Evolutionary conservation across 64 coral and sea anemone genomes (phyloP).

Genomic region (Actinia tenebrosa): DNA sequence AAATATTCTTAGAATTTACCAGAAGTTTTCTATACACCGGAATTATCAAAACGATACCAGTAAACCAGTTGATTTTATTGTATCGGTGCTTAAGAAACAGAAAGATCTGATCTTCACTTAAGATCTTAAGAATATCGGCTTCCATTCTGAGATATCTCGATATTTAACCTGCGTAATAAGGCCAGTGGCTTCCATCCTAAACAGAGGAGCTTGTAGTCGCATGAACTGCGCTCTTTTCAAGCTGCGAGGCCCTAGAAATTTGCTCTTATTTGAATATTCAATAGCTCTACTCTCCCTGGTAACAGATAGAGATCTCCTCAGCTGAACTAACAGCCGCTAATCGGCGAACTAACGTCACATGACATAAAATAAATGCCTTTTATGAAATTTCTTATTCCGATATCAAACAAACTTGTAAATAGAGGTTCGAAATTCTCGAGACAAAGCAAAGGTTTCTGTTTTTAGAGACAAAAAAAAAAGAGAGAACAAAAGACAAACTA

Average conservation of each 20-base stretch:
- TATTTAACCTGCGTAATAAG: not conserved
- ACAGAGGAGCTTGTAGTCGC: not conserved
- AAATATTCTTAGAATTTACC: not conserved
- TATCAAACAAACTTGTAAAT: not conserved
- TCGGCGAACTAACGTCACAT: slow-evolving; percentile 14
- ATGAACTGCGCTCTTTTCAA: not conserved
- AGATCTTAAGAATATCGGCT: slow-evolving; percentile 11
- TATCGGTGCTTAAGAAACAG: not conserved
- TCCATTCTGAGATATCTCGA: not conserved
- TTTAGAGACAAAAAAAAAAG: not conserved
- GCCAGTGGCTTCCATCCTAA: not conserved
- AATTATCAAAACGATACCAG: slow-evolving; percentile 15
- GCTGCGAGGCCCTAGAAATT: slow-evolving; percentile 7
- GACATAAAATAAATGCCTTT: slow-evolving; percentile 15
- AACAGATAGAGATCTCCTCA: slow-evolving; percentile 22
- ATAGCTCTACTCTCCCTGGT: not conserved
- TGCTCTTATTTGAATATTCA: slow-evolving; percentile 17
- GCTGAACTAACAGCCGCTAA: slow-evolving; percentile 18
- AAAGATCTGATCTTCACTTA: slow-evolving; percentile 2
- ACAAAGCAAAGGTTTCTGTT: not conserved
- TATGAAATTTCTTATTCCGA: slow-evolving; percentile 8
- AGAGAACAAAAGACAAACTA: too few species aligned
- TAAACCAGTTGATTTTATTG: slow-evolving; percentile 12
- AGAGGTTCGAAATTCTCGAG: not conserved
- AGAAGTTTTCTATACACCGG: slow-evolving; percentile 4